Base-by-base conservation (phyloP, 2,113 vertebrate genomes). In the Nematolebias whitei region DNA sequence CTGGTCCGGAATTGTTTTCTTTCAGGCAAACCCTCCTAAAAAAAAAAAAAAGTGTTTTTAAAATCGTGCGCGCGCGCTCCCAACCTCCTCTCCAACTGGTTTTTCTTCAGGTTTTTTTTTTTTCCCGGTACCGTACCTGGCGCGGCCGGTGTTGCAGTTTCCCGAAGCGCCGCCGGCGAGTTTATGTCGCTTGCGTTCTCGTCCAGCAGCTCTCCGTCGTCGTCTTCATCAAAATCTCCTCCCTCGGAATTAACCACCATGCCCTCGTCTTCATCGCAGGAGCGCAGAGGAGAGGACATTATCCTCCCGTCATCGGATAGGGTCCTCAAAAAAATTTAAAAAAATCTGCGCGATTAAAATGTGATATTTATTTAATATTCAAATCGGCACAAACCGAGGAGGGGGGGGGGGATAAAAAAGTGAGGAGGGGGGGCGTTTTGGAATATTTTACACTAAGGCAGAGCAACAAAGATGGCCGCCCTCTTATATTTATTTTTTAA, bases 401-500 rank as follows among this genome's bases (percentile, higher is more conserved):
- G 18, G 18, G 74, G n/a, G 44, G 15, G 20, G n/a, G n/a, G 74
- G 82, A 83, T 85, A 90, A 90, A 91, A 90, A 92, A 89, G 86
- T 87, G 93, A 93, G 94, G 94, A n/a, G 94, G 93, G 93, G 94
- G 94, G 93, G 93, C 93, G 93, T 94, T 93, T 93, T 94, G 92
- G 92, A 92, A 93, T 94, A 95, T 95, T 95, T 95, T 96, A 95
- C 92, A 95, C 94, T 87, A 93, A 55, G 92, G 93, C 93, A 94
- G 92, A 93, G 92, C 91, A 95, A 94, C 94, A 95, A 96, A 96
- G 94, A 96, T 95, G 95, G 95, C 95, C 94, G 94, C 93, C 94
- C 93, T 89, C 88, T 94, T 94, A 95, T 95, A 96, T 95, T 96
- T 95, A 95, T 95, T 95, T 95, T 96, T 94, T 95, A 95, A 92